These are phyloP conservation scores for Drosophila paranaensis DNA, from an alignment of 2,888 invertebrate genomes.

Conservation along the genomic window DNA sequence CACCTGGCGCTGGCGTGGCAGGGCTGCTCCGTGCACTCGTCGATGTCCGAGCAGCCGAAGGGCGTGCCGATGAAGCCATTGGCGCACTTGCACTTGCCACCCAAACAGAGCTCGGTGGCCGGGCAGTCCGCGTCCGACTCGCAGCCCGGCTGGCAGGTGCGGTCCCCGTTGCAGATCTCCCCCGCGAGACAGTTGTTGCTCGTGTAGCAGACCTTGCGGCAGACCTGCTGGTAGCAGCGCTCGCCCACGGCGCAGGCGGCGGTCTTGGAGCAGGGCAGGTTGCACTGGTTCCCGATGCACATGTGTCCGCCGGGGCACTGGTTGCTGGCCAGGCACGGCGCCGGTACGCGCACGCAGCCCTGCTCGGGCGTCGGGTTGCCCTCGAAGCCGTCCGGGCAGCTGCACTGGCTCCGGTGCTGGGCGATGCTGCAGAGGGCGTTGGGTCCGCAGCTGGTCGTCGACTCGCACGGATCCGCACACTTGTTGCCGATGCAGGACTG, in stretches of 20 bases:
- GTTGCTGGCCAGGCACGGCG: constrained; percentile 87
- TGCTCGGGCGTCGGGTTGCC: constrained; percentile 95
- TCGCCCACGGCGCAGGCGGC: constrained; percentile 93
- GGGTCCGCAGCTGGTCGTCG: constrained; percentile 91
- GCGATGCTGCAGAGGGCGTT: constrained; percentile 92
- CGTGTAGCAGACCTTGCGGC: constrained; percentile 94
- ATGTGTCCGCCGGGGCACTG: constrained; percentile 92
- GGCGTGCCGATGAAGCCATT: constrained; percentile 90
- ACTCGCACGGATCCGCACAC: constrained; percentile 93
- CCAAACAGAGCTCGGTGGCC: constrained; percentile 90
- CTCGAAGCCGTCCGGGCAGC: constrained; percentile 93
- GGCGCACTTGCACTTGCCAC: constrained; percentile 91
- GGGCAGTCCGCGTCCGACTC: constrained; percentile 92
- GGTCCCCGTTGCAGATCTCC: constrained; percentile 92
- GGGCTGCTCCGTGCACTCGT: constrained; percentile 91
- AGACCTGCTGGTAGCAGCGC: constrained; percentile 91
- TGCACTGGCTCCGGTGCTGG: constrained; percentile 91
- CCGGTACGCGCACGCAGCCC: constrained; percentile 94
- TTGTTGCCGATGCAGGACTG: constrained; percentile 94
- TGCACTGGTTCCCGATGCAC: constrained; percentile 92
- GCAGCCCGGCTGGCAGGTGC: constrained; percentile 93
- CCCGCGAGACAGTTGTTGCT: constrained; percentile 96
- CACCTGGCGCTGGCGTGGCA: constrained; percentile 93
- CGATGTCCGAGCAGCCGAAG: constrained; percentile 91
- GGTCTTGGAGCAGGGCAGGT: constrained; percentile 90